Evolutionary conservation across 53 echinoderm and acorn worm genomes (phyloP), one percentile per base, ranked within the genome.

Genomic region (Paracentrotus lividus): DNA sequence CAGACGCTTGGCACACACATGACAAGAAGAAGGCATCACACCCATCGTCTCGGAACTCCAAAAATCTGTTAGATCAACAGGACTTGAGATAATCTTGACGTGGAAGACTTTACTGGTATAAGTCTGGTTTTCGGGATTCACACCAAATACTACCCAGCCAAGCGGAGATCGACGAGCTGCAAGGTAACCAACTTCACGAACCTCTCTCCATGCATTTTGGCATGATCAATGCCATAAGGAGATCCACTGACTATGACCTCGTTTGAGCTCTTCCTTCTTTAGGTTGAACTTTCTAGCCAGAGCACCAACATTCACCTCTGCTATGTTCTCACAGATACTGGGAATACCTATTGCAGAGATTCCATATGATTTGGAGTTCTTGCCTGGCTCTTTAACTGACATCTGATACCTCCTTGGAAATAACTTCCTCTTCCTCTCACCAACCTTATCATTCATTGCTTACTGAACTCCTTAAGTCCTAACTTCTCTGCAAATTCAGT

Each of bases 21-120:
- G n/a, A n/a, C n/a, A n/a, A n/a, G n/a, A n/a, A n/a, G n/a, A n/a
- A n/a, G 69, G 54, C 88, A 88, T 18, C 21, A 8, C 10, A 94
- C 88, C 32, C 94, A 88, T 55, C 61, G 89, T 66, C 66, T 96
- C 94, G 29, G 77, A 57, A 26, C 57, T 52, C 96, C 94, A 94
- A 51, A 96, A 96, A 5, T 94, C 93, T 54, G 94, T 42, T 58
- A 96, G 49, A 75, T 94, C 94, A 94, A n/a, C n/a, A n/a, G n/a
- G n/a, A n/a, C n/a, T n/a, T n/a, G n/a, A n/a, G n/a, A n/a, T n/a
- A n/a, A n/a, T n/a, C n/a, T n/a, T n/a, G n/a, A n/a, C n/a, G n/a
- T n/a, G n/a, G n/a, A n/a, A n/a, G n/a, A n/a, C n/a, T n/a, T n/a
- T n/a, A n/a, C n/a, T n/a, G n/a, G n/a, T n/a, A n/a, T n/a, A n/a